Base-by-base conservation (phyloP, 2,113 vertebrate species). In the Symphodus melops region DNA sequence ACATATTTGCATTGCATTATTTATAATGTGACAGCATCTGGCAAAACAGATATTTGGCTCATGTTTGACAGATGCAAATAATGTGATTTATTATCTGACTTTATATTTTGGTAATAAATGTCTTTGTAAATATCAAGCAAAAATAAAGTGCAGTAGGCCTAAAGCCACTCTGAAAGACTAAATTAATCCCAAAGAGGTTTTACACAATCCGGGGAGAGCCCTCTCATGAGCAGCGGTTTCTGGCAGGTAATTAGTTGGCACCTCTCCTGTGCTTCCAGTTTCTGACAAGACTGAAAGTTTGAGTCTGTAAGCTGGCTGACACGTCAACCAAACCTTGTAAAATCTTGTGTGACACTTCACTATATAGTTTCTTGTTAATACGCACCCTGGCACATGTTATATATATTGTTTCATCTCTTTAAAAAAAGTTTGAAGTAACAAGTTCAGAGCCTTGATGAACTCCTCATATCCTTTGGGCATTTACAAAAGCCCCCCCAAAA, bases 241-340 rank as follows among this genome's bases (percentile, higher is more conserved):
- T 93, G 85, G 86, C 83, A 89, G 87, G 86, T 90, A 83, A 86
- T 75, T 79, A 84, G 79, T 80, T 91, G 84, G 81, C 85, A 81
- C 65, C 68, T 85, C 77, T 82, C 10, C 54, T 76, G 71, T 66
- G 77, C 81, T 90, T 88, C 74, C 82, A 83, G 83, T 87, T 77
- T 81, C 75, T 79, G 89, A 89, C 82, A 89, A 75, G 77, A 89
- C 73, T 37, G 62, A 72, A 89, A 66, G 80, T 85, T 88, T 88
- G 82, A n/a, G 48, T 90, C 82, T 89, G 75, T 74, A 79, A 48
- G 62, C 84, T 89, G 89, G 89, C 91, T 89, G 78, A 91, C 90
- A 92, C 84, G 82, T 83, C 78, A 73, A 63, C 77, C 79, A 77
- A 88, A 89, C 72, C 91, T 89, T 83, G 89, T 91, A 85, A 92